A percentile compares a stretch with the other conserved stretches of the same genome.
Evolutionary conservation across 2,113 vertebrate species (phyloP).

Genomic region (Irena cyanogastra): DNA sequence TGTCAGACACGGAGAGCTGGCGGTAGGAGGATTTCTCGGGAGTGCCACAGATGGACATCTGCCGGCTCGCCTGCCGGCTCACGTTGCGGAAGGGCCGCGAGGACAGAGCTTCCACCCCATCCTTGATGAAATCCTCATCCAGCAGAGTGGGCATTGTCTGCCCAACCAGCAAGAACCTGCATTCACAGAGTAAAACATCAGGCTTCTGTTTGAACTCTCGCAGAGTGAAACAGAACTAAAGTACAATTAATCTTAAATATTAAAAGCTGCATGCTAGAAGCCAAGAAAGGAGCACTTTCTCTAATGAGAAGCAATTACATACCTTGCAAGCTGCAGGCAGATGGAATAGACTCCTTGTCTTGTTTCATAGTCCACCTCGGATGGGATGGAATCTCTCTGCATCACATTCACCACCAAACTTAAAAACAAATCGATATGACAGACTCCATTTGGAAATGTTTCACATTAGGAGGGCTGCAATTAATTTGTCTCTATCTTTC

Average conservation of each 20-base stretch:
- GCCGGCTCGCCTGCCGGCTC: slow-evolving; percentile 82
- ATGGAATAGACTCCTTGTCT: slow-evolving; percentile 98
- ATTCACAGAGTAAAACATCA: not conserved
- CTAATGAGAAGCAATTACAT: not conserved
- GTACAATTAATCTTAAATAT: not conserved
- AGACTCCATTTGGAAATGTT: not conserved
- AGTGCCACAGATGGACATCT: slow-evolving; percentile 93
- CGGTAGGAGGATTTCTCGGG: slow-evolving; percentile 95
- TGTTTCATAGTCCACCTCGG: slow-evolving; percentile 98
- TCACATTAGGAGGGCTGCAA: not conserved
- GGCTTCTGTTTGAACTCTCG: not conserved
- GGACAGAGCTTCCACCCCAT: slow-evolving; percentile 88
- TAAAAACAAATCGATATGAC: slow-evolving; percentile 40
- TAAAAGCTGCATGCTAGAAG: not conserved
- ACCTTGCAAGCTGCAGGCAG: slow-evolving; percentile 96
- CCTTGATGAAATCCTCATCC: slow-evolving; percentile 89
- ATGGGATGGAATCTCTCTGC: slow-evolving; percentile 97
- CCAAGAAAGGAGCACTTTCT: not conserved
- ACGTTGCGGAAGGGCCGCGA: slow-evolving; percentile 94
- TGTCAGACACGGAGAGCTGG: slow-evolving; percentile 93
- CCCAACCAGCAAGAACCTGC: slow-evolving; percentile 92
- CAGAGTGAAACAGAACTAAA: not conserved
- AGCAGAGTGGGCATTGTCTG: slow-evolving; percentile 89
- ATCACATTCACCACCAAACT: slow-evolving; percentile 99
- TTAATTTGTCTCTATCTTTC: not conserved